Conservation (phyloP, 2,113 vertebrate genomes). For the Panthera uncia region DNA sequence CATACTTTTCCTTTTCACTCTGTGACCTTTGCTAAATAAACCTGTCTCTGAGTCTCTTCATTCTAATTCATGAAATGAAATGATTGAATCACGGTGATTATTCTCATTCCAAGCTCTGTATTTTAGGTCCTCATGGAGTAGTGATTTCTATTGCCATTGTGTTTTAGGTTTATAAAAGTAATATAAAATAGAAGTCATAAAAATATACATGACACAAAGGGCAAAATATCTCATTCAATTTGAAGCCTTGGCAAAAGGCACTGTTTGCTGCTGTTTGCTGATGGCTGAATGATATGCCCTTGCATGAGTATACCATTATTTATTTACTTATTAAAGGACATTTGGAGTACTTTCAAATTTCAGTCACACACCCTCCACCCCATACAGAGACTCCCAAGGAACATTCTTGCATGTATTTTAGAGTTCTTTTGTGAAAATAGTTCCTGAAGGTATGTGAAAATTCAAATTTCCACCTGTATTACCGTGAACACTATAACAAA, state of each 20-base stretch:
- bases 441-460: background rate
- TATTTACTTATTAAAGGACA: background rate
- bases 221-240: background rate
- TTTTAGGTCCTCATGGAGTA: background rate
- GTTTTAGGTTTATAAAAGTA: constrained; percentile 11
- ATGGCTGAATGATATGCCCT: background rate
- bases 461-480: background rate
- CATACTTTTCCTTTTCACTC: background rate
- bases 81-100: background rate
- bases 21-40: background rate
- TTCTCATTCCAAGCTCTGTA: background rate
- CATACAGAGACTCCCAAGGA: background rate
- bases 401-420: background rate
- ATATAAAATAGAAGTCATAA: background rate
- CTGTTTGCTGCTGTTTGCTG: background rate
- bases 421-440: background rate
- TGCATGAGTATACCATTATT: background rate
- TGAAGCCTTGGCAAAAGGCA: background rate
- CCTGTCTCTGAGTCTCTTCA: background rate
- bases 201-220: background rate
- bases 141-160: background rate
- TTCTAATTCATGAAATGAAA: constrained; percentile 14
- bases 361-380: background rate
- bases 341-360: constrained; percentile 12
- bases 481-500: background rate